A percentile compares a stretch with the other conserved stretches of the same genome.
phyloP scores from a whole-genome alignment of 2,113 vertebrate genomes.

The Hemicordylus capensis region DNA sequence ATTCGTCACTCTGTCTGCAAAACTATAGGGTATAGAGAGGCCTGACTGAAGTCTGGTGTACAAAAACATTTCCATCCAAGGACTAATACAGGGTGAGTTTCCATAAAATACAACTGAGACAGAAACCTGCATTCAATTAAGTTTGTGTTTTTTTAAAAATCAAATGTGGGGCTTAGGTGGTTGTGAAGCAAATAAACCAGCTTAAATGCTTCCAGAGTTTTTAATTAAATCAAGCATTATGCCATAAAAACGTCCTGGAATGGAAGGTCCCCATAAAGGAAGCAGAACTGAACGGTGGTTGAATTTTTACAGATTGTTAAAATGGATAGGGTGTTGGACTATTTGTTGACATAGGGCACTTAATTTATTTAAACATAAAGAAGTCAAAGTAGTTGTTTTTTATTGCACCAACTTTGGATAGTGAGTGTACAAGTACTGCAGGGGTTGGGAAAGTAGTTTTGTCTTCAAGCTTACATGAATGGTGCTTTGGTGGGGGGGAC shows the following conservation, averaged over 20 bases:
- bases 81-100: conserved; percentile 59
- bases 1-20: background rate
- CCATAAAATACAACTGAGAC: conserved; percentile 55
- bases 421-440: background rate
- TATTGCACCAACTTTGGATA: background rate
- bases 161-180: conserved; percentile 48
- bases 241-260: conserved; percentile 67
- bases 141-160: conserved; percentile 47
- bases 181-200: conserved; percentile 58
- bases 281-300: conserved; percentile 61
- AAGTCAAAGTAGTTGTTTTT: background rate
- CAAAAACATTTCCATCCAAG: conserved; percentile 60
- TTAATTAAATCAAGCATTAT: conserved; percentile 71
- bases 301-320: conserved; percentile 62
- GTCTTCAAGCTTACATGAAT: background rate
- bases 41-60: conserved; percentile 41
- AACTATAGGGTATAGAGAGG: background rate
- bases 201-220: conserved; percentile 62
- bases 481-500: background rate
- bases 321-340: conserved; percentile 38
- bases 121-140: conserved; percentile 70
- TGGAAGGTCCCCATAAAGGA: conserved; percentile 59
- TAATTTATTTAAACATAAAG: conserved; percentile 5
- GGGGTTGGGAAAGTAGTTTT: background rate
- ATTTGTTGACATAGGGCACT: conserved; percentile 19